These are phyloP conservation scores for Ephydatia muelleri DNA, from an alignment of 37 sponge, comb jelly and placozoan genomes.

Conservation along the genomic window DNA sequence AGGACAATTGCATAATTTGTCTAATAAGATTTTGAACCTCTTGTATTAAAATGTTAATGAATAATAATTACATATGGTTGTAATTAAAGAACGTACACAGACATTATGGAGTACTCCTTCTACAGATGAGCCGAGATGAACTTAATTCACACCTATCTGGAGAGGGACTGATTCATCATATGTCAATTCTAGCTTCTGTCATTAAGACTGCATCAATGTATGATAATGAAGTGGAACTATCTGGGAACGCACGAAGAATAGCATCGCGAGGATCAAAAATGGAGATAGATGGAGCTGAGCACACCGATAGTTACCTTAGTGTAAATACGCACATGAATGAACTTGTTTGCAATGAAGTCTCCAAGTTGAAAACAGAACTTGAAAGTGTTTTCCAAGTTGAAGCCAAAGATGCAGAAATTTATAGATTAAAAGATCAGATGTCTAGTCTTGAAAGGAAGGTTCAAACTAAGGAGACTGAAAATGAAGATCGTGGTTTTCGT, in stretches of 20 bases:
- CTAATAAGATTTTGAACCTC: too few relatives aligned
- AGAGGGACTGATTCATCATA: background rate
- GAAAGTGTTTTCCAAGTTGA: background rate
- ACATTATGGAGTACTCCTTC: background rate
- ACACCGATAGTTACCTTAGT: background rate
- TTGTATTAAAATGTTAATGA: too few relatives aligned
- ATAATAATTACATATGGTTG: too few relatives aligned
- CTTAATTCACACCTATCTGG: background rate
- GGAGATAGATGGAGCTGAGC: too few relatives aligned
- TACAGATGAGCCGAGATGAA: background rate
- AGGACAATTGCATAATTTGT: too few relatives aligned
- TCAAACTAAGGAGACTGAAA: constrained; percentile 36
- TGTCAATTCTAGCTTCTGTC: background rate
- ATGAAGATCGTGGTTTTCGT: constrained; percentile 76
- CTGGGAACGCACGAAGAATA: background rate
- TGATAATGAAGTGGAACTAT: background rate
- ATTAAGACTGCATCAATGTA: background rate
- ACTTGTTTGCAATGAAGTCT: background rate
- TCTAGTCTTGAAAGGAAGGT: constrained; percentile 39
- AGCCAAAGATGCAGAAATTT: background rate
- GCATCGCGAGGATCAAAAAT: background rate
- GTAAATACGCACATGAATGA: background rate
- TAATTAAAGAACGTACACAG: too few relatives aligned
- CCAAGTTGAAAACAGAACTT: background rate
- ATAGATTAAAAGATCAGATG: background rate